Evolutionary conservation across 2,888 invertebrate species (phyloP).

Genomic region (Caenorhabditis sp.): DNA sequence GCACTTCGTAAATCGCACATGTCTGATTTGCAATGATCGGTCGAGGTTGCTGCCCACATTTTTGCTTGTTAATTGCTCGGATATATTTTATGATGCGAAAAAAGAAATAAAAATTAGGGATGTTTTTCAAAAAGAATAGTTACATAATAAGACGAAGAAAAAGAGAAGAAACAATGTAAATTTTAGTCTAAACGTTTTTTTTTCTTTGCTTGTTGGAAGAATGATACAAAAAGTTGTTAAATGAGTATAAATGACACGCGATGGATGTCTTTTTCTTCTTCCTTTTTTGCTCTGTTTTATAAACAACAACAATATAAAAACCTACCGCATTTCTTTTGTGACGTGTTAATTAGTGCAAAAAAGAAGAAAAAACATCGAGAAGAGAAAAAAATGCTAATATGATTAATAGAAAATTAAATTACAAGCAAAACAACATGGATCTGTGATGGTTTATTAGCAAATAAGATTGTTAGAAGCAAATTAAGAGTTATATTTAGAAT

Average conservation of each 20-base stretch:
- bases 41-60: constrained; percentile 36
- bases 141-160: background rate
- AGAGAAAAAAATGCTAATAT: too few species aligned
- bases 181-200: too few species aligned
- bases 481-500: too few species aligned
- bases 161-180: background rate
- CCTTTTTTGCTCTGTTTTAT: too few species aligned
- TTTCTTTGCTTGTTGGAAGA: background rate
- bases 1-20: constrained; percentile 49
- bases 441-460: too few species aligned
- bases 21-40: constrained; percentile 32
- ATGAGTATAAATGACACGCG: constrained; percentile 28
- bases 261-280: constrained; percentile 5
- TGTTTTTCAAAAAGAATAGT: background rate
- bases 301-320: too few species aligned
- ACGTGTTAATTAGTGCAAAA: too few species aligned
- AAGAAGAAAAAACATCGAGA: too few species aligned
- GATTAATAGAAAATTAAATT: too few species aligned
- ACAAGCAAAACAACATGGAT: too few species aligned
- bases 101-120: background rate
- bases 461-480: too few species aligned
- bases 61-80: constrained; percentile 4
- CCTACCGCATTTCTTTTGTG: too few species aligned
- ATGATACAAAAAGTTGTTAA: background rate
- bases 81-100: background rate